Base-by-base conservation (phyloP, 2,113 vertebrate genomes). In the Maccullochella peelii region DNA sequence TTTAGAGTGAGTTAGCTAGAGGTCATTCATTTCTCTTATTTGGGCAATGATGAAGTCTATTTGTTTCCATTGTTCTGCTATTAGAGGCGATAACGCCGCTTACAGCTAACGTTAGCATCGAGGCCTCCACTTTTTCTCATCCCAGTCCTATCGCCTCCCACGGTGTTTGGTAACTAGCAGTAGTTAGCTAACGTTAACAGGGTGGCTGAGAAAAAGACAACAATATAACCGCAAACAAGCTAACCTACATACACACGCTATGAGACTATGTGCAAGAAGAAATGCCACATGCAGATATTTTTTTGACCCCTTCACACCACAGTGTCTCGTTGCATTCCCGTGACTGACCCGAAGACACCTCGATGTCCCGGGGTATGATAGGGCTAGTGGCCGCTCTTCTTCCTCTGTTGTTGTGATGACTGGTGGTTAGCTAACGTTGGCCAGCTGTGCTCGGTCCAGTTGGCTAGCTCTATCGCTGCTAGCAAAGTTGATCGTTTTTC, bases 331-430 rank as follows among this genome's bases (percentile, higher is more conserved):
- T 75, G 36, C 25, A 61, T 78, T 76, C 16, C 44, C 8, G 27
- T 63, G 42, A 94, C 94, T 94, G 87, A 94, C 94, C 93, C 91
- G 83, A 69, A 93, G 94, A 93, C 91, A 91, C 92, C 91, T 84
- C 85, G 91, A 89, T 92, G 94, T 93, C 91, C 92, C 90, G 89
- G 93, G 93, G 82, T 88, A 47, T 59, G 89, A 82, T 8, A 44
- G 84, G 84, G 91, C 86, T 74, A 75, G 72, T 79, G 86, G 85
- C 74, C 69, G 90, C 76, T 85, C 85, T 91, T 82, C 86, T 88
- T 87, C 89, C 89, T 94, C 91, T 92, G 86, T 88, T 90, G 91
- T 92, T 90, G 91, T 91, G 89, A 72, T 89, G 90, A 73, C 88
- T 90, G 87, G 70, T 84, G 75, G 82, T 84, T 79, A 87, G 93